Conservation (phyloP, 2,113 vertebrate genomes). For the Rostratula benghalensis region DNA sequence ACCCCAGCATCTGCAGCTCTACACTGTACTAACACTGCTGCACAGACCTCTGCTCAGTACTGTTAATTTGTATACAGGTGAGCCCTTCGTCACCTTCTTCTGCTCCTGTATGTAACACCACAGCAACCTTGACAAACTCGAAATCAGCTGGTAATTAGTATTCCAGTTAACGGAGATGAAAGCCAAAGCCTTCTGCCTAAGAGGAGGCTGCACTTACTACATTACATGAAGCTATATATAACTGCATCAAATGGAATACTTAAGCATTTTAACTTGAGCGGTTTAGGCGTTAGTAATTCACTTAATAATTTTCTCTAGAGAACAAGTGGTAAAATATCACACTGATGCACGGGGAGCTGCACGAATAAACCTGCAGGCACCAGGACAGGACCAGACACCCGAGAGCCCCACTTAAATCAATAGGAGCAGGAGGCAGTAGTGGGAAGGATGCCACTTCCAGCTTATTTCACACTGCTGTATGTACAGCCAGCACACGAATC, state of each 20-base stretch:
- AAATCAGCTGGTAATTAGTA: slow-evolving; percentile 26
- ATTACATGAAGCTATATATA: slow-evolving; percentile 61
- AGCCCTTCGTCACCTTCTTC: not conserved
- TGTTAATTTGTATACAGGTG: not conserved
- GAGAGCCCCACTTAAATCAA: slow-evolving; percentile 27
- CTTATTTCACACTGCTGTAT: not conserved
- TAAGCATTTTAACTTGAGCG: slow-evolving; percentile 70
- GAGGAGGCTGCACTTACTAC: slow-evolving; percentile 1
- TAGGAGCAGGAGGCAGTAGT: not conserved
- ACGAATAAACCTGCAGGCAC: slow-evolving; percentile 63
- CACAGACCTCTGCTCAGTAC: not conserved
- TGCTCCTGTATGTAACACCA: not conserved
- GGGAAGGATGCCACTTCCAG: not conserved
- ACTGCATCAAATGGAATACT: slow-evolving; percentile 73
- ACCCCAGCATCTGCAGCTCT: not conserved
- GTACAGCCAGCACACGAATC: not conserved
- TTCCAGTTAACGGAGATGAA: slow-evolving; percentile 23
- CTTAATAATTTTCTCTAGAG: slow-evolving; percentile 71
- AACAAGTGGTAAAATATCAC: slow-evolving; percentile 35
- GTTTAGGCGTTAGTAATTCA: slow-evolving; percentile 70
- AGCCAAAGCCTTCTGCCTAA: not conserved
- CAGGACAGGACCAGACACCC: slow-evolving; percentile 11
- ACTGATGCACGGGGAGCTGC: slow-evolving; percentile 55
- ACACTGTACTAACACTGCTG: not conserved
- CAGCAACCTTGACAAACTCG: not conserved